Conservation (phyloP, 2,888 invertebrate genomes). For the Clistopyga incitator region DNA sequence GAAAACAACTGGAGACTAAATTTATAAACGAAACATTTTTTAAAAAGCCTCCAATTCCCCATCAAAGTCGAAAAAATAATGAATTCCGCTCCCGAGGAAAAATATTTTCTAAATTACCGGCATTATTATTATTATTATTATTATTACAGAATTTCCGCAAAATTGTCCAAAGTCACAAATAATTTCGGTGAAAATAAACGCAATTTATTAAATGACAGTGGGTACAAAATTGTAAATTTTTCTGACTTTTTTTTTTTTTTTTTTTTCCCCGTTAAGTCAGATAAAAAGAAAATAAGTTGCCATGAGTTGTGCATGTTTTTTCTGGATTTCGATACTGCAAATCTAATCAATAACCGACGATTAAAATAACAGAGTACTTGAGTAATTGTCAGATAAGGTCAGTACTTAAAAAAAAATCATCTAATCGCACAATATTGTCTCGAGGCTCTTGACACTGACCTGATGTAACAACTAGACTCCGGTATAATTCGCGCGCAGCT, state of each 20-base stretch:
- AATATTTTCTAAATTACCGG: too few relatives aligned
- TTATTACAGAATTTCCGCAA: too few relatives aligned
- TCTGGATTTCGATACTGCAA: not conserved
- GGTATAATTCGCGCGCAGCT: not conserved
- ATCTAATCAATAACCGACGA: not conserved
- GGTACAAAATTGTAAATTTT: too few relatives aligned
- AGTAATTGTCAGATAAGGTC: slow-evolving; percentile 1
- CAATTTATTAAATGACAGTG: too few relatives aligned
- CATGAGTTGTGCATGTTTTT: not conserved
- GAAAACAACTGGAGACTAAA: not conserved
- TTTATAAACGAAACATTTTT: not conserved
- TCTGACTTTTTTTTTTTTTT: too few relatives aligned
- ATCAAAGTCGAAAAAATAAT: too few relatives aligned
- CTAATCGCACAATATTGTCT: slow-evolving; percentile 2
- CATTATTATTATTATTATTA: too few relatives aligned
- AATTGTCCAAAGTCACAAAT: too few relatives aligned
- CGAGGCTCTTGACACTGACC: slow-evolving; percentile 22
- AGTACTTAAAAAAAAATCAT: not conserved
- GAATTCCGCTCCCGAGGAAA: too few relatives aligned
- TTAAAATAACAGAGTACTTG: slow-evolving; percentile 15
- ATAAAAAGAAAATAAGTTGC: not conserved
- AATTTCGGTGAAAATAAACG: too few relatives aligned
- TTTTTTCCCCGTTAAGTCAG: too few relatives aligned
- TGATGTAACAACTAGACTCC: not conserved
- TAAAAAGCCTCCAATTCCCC: too few relatives aligned